A percentile compares a stretch with the other conserved stretches of the same genome.
Evolutionary conservation across 2,113 vertebrate species (phyloP).

Genomic region (Neomonachus schauinslandi): DNA sequence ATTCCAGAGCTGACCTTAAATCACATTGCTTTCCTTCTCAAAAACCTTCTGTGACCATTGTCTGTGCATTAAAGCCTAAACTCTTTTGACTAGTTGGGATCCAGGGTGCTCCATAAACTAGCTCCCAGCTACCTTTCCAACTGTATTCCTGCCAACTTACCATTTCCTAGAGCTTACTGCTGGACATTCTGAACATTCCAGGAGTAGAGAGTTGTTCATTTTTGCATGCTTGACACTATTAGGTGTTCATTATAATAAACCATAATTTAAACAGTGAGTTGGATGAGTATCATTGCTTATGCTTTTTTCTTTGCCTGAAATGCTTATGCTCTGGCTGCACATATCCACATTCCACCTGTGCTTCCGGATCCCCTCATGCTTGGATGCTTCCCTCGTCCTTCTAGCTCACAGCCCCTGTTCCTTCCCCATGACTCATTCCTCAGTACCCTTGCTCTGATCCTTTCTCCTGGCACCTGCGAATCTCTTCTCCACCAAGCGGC

Average conservation of each 20-base stretch:
- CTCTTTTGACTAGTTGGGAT: background rate
- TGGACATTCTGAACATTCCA: background rate
- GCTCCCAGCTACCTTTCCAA: background rate
- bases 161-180: background rate
- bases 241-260: background rate
- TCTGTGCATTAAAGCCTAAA: slow-evolving; percentile 17
- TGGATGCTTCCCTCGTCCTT: background rate
- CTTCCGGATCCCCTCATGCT: background rate
- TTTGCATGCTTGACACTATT: background rate
- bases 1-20: slow-evolving; percentile 1
- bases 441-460: background rate
- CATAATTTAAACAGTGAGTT: background rate
- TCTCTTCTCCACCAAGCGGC: background rate
- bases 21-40: background rate
- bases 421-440: background rate
- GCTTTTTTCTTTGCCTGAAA: slow-evolving; percentile 1
- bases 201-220: background rate
- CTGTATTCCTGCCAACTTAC: background rate
- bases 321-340: background rate
- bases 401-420: background rate
- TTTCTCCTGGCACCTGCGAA: background rate
- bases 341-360: background rate
- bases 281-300: background rate
- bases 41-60: background rate
- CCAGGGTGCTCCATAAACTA: background rate